phyloP scores from a whole-genome alignment of 2,797 vertebrate genomes.

The Pseudotriccus pelzelni region DNA sequence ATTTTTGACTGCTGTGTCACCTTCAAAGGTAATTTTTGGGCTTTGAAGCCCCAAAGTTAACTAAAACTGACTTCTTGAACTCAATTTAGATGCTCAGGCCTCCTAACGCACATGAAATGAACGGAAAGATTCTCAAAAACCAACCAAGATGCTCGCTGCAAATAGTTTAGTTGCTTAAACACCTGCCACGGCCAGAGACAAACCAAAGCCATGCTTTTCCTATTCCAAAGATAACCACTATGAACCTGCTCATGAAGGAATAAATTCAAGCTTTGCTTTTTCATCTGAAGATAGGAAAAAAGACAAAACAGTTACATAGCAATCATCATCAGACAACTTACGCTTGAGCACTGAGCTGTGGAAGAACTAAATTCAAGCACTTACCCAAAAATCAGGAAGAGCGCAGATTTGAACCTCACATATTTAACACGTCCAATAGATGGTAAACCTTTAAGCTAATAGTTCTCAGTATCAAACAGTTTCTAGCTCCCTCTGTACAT shows the following conservation, averaged over 20 bases:
- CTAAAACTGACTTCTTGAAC: neutral
- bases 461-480: neutral
- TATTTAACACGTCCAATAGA: neutral
- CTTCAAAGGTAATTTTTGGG: neutral
- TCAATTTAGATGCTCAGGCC: neutral
- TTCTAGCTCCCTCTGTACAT: neutral
- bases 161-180: neutral
- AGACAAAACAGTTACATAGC: neutral
- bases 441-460: neutral
- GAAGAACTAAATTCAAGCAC: neutral
- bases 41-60: neutral
- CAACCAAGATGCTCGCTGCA: neutral
- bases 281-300: neutral
- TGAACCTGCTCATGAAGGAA: neutral
- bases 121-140: neutral
- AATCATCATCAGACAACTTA: neutral
- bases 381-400: neutral
- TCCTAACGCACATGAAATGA: neutral
- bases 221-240: neutral
- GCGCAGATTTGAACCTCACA: neutral
- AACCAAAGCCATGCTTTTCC: neutral
- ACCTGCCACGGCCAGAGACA: neutral
- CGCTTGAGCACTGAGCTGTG: neutral
- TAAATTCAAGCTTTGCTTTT: neutral
- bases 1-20: neutral